Percentiles rank a stretch among this genome's conserved stretches.
These are phyloP conservation scores for Neomicropteryx cornuta DNA, from an alignment of 1,140 invertebrate species.

Conservation along the genomic window DNA sequence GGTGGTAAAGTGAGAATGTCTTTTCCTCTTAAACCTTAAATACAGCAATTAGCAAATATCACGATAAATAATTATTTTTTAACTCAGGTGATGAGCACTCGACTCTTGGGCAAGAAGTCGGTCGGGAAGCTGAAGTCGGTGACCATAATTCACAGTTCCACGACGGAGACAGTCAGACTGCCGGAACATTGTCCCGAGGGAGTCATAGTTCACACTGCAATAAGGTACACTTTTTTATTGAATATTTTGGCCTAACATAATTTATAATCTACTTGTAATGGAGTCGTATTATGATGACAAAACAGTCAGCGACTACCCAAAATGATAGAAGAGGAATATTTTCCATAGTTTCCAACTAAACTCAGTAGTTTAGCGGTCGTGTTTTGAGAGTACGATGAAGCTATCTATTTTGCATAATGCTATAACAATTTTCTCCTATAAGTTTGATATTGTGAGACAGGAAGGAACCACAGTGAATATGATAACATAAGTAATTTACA, in stretches of 20 bases:
- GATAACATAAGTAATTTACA: constrained; percentile 4
- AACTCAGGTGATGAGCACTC: constrained; percentile 62
- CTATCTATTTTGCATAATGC: not conserved
- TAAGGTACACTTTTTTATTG: constrained; percentile 27
- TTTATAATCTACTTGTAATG: not conserved
- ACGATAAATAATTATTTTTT: constrained; percentile 12
- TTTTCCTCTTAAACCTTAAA: constrained; percentile 10
- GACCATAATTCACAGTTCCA: constrained; percentile 76
- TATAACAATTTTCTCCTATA: not conserved
- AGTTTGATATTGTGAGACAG: not conserved
- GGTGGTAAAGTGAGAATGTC: constrained; percentile 23
- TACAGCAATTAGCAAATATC: constrained; percentile 1
- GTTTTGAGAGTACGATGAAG: not conserved
- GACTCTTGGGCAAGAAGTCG: constrained; percentile 62
- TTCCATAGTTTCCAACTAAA: not conserved
- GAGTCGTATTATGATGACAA: not conserved
- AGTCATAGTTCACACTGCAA: constrained; percentile 57
- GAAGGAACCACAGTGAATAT: constrained; percentile 4
- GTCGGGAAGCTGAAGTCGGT: constrained; percentile 70
- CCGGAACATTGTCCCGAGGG: constrained; percentile 62
- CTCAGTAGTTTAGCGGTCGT: not conserved
- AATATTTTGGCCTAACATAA: not conserved
- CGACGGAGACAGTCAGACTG: constrained; percentile 70
- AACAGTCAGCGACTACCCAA: not conserved
- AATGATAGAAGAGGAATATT: not conserved